phyloP scores from a whole-genome alignment of 2,888 invertebrate species.

The Xanthia togata region DNA sequence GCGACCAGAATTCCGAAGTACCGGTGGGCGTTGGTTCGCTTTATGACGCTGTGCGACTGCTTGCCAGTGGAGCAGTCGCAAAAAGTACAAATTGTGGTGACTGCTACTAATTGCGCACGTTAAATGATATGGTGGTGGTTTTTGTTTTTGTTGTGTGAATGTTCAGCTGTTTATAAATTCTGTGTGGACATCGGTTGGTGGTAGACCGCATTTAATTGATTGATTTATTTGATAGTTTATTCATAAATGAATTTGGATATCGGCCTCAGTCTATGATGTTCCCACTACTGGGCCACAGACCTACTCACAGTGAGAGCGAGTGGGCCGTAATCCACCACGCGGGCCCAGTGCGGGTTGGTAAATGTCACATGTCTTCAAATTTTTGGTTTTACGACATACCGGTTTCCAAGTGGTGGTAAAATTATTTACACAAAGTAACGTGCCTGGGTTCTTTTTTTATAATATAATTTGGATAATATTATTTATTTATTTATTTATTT shows the following conservation, averaged over 20 bases:
- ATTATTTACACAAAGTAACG: too few species aligned
- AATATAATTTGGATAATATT: too few species aligned
- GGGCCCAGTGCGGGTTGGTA: too few species aligned
- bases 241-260: constrained; percentile 4
- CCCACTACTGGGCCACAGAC: too few species aligned
- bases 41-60: constrained; percentile 12
- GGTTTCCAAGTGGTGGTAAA: too few species aligned
- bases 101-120: constrained; percentile 38
- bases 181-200: neutral
- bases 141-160: constrained; percentile 6
- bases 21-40: neutral
- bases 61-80: neutral
- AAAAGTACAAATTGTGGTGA: constrained; percentile 44
- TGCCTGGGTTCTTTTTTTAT: too few species aligned
- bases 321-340: too few species aligned
- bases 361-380: too few species aligned
- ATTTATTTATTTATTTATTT: too few species aligned
- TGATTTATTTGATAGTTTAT: constrained; percentile 8
- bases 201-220: constrained; percentile 27
- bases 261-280: too few species aligned
- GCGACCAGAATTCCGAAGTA: constrained; percentile 33
- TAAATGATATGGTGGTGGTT: constrained; percentile 35
- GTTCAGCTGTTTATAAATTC: constrained; percentile 24
- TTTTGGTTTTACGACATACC: too few species aligned
- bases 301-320: too few species aligned